Conservation (phyloP, 2,113 vertebrate species). For the Cyphomyrus discorhynchus region DNA sequence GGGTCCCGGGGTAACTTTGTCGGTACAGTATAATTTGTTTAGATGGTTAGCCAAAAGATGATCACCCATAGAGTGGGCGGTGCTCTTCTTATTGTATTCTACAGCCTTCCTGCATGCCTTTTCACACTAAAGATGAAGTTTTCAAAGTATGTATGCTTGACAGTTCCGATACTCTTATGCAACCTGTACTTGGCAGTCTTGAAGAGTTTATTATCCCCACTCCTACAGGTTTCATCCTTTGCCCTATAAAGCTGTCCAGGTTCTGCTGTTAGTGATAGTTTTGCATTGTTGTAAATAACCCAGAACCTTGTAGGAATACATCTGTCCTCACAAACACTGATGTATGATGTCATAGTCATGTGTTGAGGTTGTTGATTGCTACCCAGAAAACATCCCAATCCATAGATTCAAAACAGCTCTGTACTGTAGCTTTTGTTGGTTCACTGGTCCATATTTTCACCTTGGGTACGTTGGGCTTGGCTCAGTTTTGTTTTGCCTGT, state of each 20-base stretch:
- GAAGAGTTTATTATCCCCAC: not conserved
- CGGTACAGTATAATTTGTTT: not conserved
- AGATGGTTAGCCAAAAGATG: not conserved
- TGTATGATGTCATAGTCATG: not conserved
- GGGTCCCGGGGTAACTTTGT: not conserved
- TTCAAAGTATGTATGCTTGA: not conserved
- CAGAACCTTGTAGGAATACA: not conserved
- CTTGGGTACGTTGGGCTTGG: not conserved
- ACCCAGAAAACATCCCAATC: not conserved
- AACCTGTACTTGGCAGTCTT: not conserved
- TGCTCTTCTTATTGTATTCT: not conserved
- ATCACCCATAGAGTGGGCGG: not conserved
- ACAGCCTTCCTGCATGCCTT: not conserved
- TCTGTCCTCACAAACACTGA: not conserved
- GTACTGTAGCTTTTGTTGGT: not conserved
- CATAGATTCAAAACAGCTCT: not conserved
- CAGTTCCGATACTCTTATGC: not conserved
- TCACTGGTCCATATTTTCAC: not conserved
- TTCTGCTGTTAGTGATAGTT: not conserved
- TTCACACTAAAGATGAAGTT: not conserved
- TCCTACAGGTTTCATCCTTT: not conserved
- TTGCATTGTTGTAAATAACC: not conserved
- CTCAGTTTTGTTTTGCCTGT: not conserved
- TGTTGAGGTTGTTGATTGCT: not conserved
- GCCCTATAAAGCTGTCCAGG: not conserved